phyloP scores from a whole-genome alignment of 1,140 invertebrate species.

The Drosophila subpulchrella region DNA sequence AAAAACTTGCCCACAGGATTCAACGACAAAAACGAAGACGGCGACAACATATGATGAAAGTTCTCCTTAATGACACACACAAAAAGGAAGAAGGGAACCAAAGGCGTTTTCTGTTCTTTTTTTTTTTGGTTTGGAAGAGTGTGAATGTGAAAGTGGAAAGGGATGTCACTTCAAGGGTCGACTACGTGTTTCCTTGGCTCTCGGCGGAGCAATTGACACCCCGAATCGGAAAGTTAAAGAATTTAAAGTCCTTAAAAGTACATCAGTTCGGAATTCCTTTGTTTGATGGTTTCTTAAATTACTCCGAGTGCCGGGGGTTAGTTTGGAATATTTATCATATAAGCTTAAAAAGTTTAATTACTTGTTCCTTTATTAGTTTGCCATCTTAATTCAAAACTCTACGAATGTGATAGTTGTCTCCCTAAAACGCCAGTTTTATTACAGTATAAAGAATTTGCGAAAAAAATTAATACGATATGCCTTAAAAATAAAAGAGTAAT shows the following conservation, averaged over 20 bases:
- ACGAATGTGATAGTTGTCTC: no score
- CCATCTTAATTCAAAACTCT: no score
- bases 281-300: not conserved
- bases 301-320: no score
- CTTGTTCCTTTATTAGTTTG: no score
- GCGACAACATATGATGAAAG: conserved; percentile 58
- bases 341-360: no score
- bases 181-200: conserved; percentile 40
- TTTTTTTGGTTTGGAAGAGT: not conserved
- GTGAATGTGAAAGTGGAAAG: conserved; percentile 21
- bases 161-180: conserved; percentile 41
- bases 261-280: not conserved
- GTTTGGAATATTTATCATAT: no score
- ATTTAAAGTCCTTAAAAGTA: conserved; percentile 13
- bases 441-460: no score
- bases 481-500: no score
- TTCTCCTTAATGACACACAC: conserved; percentile 50
- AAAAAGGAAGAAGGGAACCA: conserved; percentile 11
- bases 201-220: conserved; percentile 14
- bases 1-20: conserved; percentile 44
- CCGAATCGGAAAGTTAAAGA: not conserved
- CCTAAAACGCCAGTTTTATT: no score
- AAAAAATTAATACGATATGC: no score
- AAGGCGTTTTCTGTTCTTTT: conserved; percentile 27
- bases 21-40: conserved; percentile 33